phyloP scores from a whole-genome alignment of 2,888 invertebrate species.

The Mycalesis mineus region DNA sequence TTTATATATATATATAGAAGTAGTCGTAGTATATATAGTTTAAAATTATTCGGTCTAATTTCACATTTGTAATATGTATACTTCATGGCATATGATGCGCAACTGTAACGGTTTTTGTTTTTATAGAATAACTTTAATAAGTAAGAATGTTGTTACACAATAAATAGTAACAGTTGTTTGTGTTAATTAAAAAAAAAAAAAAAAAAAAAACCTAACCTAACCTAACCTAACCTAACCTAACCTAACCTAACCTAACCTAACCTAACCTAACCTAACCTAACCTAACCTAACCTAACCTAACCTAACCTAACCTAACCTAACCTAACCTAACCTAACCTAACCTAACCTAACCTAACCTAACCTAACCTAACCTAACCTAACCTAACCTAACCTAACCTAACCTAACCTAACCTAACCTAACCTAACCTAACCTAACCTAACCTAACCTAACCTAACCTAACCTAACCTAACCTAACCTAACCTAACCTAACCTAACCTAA shows the following conservation, averaged over 20 bases:
- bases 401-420: slow-evolving; percentile 4
- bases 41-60: too few relatives aligned
- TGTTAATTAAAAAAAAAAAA: too few relatives aligned
- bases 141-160: too few relatives aligned
- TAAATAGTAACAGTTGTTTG: too few relatives aligned
- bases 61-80: too few relatives aligned
- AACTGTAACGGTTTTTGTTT: too few relatives aligned
- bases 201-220: too few relatives aligned
- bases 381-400: slow-evolving; percentile 11
- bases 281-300: slow-evolving; percentile 14
- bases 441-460: slow-evolving; percentile 14
- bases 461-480: slow-evolving; percentile 13
- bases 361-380: slow-evolving; percentile 22
- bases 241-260: slow-evolving; percentile 19
- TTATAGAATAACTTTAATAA: too few relatives aligned
- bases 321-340: slow-evolving; percentile 19
- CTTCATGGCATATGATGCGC: too few relatives aligned
- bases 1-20: too few relatives aligned
- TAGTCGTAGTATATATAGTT: too few relatives aligned
- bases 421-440: slow-evolving; percentile 4
- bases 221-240: too few relatives aligned
- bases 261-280: slow-evolving; percentile 25
- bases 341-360: slow-evolving; percentile 20
- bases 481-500: slow-evolving; percentile 19
- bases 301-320: slow-evolving; percentile 15